Base-by-base conservation (phyloP, 2,113 vertebrate species). In the Castor canadensis region DNA sequence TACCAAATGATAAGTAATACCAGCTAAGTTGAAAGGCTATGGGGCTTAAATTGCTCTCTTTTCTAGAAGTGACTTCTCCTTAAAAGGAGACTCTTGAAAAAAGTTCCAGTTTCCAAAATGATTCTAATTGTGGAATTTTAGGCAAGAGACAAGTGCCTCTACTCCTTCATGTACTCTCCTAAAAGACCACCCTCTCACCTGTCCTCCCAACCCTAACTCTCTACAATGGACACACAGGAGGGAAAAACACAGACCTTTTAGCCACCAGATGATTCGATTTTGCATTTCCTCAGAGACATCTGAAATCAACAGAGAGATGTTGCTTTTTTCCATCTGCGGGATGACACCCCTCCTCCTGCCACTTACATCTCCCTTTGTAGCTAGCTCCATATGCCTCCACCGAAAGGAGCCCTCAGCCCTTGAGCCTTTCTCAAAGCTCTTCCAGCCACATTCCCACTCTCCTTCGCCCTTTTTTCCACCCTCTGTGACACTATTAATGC, bases 201-300 rank as follows among this genome's bases (percentile, higher is more conserved):
- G n/a, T 49, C 82, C 62, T 93, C 69, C 84, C 28, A 58, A 26
- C 26, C 22, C 30, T 56, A 47, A 83, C 26, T 43, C 15, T 81
- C 77, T 54, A 73, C 15, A 24, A 1, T 8, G 9, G 80, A 54
- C 38, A 40, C 38, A 60, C 6, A 49, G 43, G 20, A 89, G 20
- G n/a, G n/a, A 16, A 7, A 17, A 89, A 75, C 47, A 97, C 96
- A 95, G 89, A 98, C 91, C 97, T 97, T 96, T 94, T 24, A 97
- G 95, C 93, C 97, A 96, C 95, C 96, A 98, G 83, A 98, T 89
- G 71, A 97, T 4, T 9, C 92, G 24, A 6, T 87, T 69, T 15
- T 91, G 89, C 93, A 95, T 94, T 77, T 97, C 82, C 15, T 97
- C 85, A 7, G 96, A 92, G 82, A 97, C 32, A 52, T 94, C 81